A percentile compares a stretch with the other conserved stretches of the same genome.
Evolutionary conservation across 2,888 invertebrate genomes (phyloP).

Genomic region (Tetropium fuscum): DNA sequence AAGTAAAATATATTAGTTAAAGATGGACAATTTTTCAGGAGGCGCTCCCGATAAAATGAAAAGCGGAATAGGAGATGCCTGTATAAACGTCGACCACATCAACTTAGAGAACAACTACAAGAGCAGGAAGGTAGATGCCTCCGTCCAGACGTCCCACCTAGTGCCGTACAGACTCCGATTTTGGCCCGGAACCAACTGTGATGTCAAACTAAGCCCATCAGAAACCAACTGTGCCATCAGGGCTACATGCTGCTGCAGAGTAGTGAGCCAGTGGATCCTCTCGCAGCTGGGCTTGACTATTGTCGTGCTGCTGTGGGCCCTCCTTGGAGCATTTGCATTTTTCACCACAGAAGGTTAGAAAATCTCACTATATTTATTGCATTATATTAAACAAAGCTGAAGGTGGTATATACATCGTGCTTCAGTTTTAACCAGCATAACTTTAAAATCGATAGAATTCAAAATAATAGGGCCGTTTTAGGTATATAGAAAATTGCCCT

Average conservation of each 20-base stretch:
- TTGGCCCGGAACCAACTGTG: constrained; percentile 66
- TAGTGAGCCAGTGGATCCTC: constrained; percentile 68
- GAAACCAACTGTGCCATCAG: constrained; percentile 56
- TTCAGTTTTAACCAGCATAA: too few relatives aligned
- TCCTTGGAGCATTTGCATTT: constrained; percentile 74
- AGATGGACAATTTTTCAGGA: constrained; percentile 33
- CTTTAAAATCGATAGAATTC: too few relatives aligned
- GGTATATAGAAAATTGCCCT: too few relatives aligned
- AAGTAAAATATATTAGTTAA: background rate
- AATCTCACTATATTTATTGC: too few relatives aligned
- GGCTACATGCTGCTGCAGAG: constrained; percentile 62
- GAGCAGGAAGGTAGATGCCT: constrained; percentile 57
- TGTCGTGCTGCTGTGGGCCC: constrained; percentile 73
- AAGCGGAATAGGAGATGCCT: constrained; percentile 54
- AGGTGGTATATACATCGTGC: too few relatives aligned
- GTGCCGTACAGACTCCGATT: constrained; percentile 70
- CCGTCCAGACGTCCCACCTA: constrained; percentile 66
- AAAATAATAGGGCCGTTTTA: too few relatives aligned
- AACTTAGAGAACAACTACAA: constrained; percentile 57
- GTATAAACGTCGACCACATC: constrained; percentile 60
- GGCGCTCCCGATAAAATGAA: constrained; percentile 52
- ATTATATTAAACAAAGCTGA: too few relatives aligned
- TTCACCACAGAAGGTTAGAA: constrained; percentile 75
- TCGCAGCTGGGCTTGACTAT: constrained; percentile 73
- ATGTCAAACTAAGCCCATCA: constrained; percentile 59